These are phyloP conservation scores for Hirtodrosophila duncani DNA, from an alignment of 2,888 invertebrate genomes.

Conservation along the genomic window DNA sequence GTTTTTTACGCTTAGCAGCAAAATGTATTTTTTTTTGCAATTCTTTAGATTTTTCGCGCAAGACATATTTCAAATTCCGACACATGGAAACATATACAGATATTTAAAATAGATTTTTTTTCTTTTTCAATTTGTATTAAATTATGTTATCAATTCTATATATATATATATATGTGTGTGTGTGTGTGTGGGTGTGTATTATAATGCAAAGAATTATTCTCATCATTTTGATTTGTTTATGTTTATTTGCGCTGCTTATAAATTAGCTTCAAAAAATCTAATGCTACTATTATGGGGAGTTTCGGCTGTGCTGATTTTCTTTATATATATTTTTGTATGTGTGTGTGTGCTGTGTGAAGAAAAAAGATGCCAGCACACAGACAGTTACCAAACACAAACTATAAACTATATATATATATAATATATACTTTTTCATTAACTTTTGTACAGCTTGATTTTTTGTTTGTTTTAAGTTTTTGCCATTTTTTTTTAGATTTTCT, in stretches of 20 bases:
- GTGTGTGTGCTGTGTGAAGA: constrained; percentile 54
- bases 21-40: constrained; percentile 1
- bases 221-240: constrained; percentile 56
- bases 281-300: constrained; percentile 41
- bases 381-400: constrained; percentile 38
- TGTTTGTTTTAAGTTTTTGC: constrained; percentile 21
- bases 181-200: constrained; percentile 33
- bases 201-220: constrained; percentile 27
- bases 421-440: constrained; percentile 44
- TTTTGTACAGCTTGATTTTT: constrained; percentile 68
- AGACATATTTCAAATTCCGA: constrained; percentile 60
- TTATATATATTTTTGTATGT: constrained; percentile 31
- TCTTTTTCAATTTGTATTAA: constrained; percentile 32
- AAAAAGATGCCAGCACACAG: constrained; percentile 63
- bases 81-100: constrained; percentile 71
- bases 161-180: no score
- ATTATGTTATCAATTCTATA: constrained; percentile 66
- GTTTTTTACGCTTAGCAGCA: no score
- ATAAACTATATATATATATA: constrained; percentile 37
- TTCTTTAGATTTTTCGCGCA: constrained; percentile 17
- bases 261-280: constrained; percentile 56
- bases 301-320: constrained; percentile 34
- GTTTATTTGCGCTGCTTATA: constrained; percentile 47
- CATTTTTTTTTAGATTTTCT: constrained; percentile 21
- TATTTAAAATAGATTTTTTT: constrained; percentile 72